Base-by-base conservation (phyloP, 2,888 invertebrate genomes). In the Nemurella pictetii region DNA sequence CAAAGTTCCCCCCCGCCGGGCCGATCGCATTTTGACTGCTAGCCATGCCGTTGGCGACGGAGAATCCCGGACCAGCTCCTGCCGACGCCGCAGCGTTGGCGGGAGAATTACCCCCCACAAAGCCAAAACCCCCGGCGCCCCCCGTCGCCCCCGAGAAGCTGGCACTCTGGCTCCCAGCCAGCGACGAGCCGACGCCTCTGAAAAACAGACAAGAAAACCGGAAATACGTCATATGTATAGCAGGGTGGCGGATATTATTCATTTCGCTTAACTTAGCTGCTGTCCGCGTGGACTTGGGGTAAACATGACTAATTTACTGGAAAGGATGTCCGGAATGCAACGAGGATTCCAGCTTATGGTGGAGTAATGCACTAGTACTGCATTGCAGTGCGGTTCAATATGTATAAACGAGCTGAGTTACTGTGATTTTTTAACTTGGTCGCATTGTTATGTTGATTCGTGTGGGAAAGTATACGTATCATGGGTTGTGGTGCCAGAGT, bases 21-120 rank as follows among this genome's bases (percentile, higher is more conserved):
- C 27, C n/a, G 75, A 26, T 26, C 75, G 29, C 28, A 32, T n/a
- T 12, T 15, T 78, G 28, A 15, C 80, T 72, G 83, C 84, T 35
- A 81, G 86, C 12, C 84, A 86, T 9, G 83, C 84, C 81, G 85
- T 85, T 32, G 85, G 87, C 80, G 35, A 83, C n/a, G 82, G 84
- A 77, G 77, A 84, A 20, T 72, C 73, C 78, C 84, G 55, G 25
- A 27, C 77, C 36, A 73, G 74, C 29, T 30, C 80, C 83, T 20
- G 83, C 82, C 74, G 81, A 35, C 72, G 84, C 84, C 30, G 80
- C 80, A 36, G 80, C 81, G 72, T 36, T 27, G 5, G 84, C 84
- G 0, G 80, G 5, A 7, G n/a, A n/a, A n/a, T n/a, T n/a, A n/a
- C n/a, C n/a, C n/a, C n/a, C n/a, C n/a, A n/a, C n/a, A n/a, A n/a